These are phyloP conservation scores for Hydrocynus forskahlii DNA, from an alignment of 2,797 vertebrate species.

Conservation along the genomic window DNA sequence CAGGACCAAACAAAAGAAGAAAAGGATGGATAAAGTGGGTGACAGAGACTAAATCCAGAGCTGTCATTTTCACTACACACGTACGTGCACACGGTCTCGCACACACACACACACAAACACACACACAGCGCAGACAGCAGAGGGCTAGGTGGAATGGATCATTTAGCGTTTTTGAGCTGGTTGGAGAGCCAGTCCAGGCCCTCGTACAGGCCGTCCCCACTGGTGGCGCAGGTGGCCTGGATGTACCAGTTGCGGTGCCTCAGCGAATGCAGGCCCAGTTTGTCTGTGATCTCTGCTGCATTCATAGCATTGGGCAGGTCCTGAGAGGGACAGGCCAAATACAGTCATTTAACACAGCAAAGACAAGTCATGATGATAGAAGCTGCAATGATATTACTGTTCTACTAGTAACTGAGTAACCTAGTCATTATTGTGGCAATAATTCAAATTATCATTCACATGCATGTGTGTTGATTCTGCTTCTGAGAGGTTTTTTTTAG, in stretches of 20 bases:
- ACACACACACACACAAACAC: slow-evolving; percentile 54
- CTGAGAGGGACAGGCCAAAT: slow-evolving; percentile 55
- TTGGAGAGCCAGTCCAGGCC: slow-evolving; percentile 82
- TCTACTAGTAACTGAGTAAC: neutral
- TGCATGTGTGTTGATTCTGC: too few relatives aligned
- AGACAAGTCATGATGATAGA: neutral
- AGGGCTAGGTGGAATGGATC: slow-evolving; percentile 63
- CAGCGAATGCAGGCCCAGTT: slow-evolving; percentile 75
- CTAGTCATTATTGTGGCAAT: too few relatives aligned
- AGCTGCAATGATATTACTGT: neutral
- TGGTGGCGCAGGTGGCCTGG: slow-evolving; percentile 83
- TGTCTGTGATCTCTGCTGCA: slow-evolving; percentile 81
- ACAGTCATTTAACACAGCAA: neutral
- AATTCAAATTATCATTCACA: too few relatives aligned
- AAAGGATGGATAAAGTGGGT: slow-evolving; percentile 54
- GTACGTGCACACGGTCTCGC: slow-evolving; percentile 46
- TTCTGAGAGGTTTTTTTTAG: too few relatives aligned
- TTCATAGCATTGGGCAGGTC: slow-evolving; percentile 83
- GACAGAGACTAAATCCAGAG: slow-evolving; percentile 65
- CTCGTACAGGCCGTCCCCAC: slow-evolving; percentile 80
- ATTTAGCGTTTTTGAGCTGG: slow-evolving; percentile 78
- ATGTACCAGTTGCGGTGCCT: slow-evolving; percentile 79
- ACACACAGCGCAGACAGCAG: slow-evolving; percentile 57
- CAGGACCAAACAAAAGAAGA: slow-evolving; percentile 54
- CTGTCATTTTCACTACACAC: slow-evolving; percentile 58